Conservation (phyloP, 2,797 vertebrate genomes). For the Ctenochaetus hawaiiensis region DNA sequence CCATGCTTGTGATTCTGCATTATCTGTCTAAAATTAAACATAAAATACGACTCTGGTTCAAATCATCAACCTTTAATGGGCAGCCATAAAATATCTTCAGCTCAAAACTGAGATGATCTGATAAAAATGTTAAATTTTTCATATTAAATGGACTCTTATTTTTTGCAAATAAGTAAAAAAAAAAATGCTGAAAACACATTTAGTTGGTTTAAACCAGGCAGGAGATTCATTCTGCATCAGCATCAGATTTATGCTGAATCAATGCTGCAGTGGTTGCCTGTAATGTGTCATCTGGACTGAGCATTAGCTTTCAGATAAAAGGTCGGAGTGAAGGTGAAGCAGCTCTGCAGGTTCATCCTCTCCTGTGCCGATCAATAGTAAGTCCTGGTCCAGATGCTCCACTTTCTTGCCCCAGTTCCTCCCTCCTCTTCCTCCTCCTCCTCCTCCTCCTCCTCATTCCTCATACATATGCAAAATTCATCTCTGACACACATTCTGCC, state of each 20-base stretch:
- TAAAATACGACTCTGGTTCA: too few relatives aligned
- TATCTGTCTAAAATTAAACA: too few relatives aligned
- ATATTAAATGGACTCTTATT: too few relatives aligned
- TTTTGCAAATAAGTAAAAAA: too few relatives aligned
- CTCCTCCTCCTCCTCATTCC: slow-evolving; percentile 16
- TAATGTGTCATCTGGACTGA: slow-evolving; percentile 5
- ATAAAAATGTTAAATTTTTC: too few relatives aligned
- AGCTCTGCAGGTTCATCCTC: slow-evolving; percentile 46
- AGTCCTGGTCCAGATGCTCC: slow-evolving; percentile 55
- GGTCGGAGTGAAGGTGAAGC: slow-evolving; percentile 44
- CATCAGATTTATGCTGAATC: background rate
- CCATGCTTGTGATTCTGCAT: too few relatives aligned
- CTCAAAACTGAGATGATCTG: too few relatives aligned
- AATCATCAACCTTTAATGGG: too few relatives aligned
- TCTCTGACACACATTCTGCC: slow-evolving; percentile 72
- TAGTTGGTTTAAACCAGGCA: background rate
- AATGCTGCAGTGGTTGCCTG: background rate
- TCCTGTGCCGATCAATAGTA: slow-evolving; percentile 54
- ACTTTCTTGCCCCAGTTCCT: slow-evolving; percentile 59
- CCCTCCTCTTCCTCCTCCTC: slow-evolving; percentile 42
- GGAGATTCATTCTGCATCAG: background rate
- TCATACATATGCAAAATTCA: slow-evolving; percentile 76
- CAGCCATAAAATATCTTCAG: too few relatives aligned
- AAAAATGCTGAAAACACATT: background rate
- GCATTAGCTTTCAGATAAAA: slow-evolving; percentile 24